phyloP scores from a whole-genome alignment of 2,888 invertebrate genomes.

The Acrocera orbiculus region DNA sequence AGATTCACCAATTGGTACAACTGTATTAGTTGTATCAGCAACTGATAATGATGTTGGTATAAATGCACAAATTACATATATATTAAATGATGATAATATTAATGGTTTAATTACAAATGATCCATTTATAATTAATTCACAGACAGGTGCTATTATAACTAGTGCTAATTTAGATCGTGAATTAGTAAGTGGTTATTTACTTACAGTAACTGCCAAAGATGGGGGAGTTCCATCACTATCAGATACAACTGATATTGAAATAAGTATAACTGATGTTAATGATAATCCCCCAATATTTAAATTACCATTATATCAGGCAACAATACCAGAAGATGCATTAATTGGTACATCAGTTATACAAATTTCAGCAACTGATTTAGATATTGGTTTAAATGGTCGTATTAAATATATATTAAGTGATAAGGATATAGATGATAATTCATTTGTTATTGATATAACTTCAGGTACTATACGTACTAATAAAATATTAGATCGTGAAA shows the following conservation, averaged over 20 bases:
- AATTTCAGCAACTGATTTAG: constrained; percentile 67
- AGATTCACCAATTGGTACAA: constrained; percentile 80
- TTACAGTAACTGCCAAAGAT: constrained; percentile 85
- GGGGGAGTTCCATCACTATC: constrained; percentile 80
- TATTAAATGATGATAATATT: constrained; percentile 47
- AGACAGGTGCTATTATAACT: constrained; percentile 85
- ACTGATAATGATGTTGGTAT: constrained; percentile 88
- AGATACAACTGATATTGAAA: constrained; percentile 90
- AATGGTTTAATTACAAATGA: constrained; percentile 40
- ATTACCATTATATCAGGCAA: constrained; percentile 61
- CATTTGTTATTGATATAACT: constrained; percentile 81
- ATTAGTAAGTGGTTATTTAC: constrained; percentile 55
- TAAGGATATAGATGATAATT: constrained; percentile 63
- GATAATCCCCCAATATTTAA: constrained; percentile 85
- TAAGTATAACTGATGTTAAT: constrained; percentile 88
- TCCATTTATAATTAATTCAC: constrained; percentile 75
- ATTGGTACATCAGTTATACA: constrained; percentile 62
- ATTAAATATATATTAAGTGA: constrained; percentile 61
- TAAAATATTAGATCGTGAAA: constrained; percentile 80
- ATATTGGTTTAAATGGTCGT: constrained; percentile 72
- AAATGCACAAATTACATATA: constrained; percentile 78
- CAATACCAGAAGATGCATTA: constrained; percentile 72
- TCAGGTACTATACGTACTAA: constrained; percentile 84
- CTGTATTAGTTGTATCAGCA: constrained; percentile 80
- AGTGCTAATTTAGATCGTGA: constrained; percentile 75